Conservation (phyloP, 2,888 invertebrate species). For the Dasysyrphus tricinctus region DNA sequence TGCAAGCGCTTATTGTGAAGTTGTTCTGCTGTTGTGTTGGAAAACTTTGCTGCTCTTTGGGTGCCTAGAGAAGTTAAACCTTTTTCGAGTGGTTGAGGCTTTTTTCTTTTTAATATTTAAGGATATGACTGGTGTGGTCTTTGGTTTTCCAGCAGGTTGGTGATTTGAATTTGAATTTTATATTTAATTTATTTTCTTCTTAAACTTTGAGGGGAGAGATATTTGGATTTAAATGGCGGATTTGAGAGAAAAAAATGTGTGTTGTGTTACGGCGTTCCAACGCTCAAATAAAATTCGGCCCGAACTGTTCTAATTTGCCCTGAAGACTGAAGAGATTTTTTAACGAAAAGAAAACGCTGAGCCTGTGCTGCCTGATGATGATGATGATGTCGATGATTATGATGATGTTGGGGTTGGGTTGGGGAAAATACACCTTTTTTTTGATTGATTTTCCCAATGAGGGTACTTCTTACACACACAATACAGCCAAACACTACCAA, state of each 20-base stretch:
- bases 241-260: slow-evolving; percentile 76
- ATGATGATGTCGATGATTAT: slow-evolving; percentile 21
- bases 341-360: slow-evolving; percentile 59
- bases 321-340: slow-evolving; percentile 75
- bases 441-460: slow-evolving; percentile 71
- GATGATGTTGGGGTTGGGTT: slow-evolving; percentile 58
- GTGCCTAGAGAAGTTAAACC: slow-evolving; percentile 34
- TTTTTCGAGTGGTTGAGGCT: slow-evolving; percentile 24
- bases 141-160: slow-evolving; percentile 25
- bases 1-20: slow-evolving; percentile 38
- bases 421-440: slow-evolving; percentile 64
- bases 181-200: slow-evolving; percentile 1
- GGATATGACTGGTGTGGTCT: slow-evolving; percentile 46
- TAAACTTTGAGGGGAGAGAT: slow-evolving; percentile 63
- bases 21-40: slow-evolving; percentile 17
- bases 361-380: slow-evolving; percentile 16
- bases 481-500: slow-evolving; percentile 27
- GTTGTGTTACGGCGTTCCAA: slow-evolving; percentile 73
- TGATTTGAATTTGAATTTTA: not conserved
- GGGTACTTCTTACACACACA: slow-evolving; percentile 44
- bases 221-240: slow-evolving; percentile 76
- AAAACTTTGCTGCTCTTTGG: slow-evolving; percentile 23
- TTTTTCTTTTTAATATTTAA: slow-evolving; percentile 26
- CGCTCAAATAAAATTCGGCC: slow-evolving; percentile 75
- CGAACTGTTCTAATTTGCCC: slow-evolving; percentile 75